phyloP scores from a whole-genome alignment of 2,113 vertebrate species.

The Sorex araneus region DNA sequence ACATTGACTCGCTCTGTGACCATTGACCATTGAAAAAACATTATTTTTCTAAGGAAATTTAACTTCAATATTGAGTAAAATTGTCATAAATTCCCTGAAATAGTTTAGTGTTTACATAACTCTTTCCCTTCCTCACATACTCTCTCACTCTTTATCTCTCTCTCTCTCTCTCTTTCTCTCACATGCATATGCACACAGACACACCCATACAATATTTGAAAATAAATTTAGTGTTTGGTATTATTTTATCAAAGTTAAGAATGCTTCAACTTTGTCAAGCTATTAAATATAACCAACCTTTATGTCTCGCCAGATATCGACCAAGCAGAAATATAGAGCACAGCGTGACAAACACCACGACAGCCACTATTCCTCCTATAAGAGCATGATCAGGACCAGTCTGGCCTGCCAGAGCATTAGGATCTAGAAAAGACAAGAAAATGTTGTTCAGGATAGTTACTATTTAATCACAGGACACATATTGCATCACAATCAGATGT shows the following conservation, averaged over 20 bases:
- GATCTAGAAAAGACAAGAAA: conserved; percentile 90
- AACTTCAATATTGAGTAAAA: conserved; percentile 65
- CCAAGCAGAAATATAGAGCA: conserved; percentile 99
- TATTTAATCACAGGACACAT: background rate
- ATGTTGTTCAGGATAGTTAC: background rate
- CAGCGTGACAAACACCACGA: conserved; percentile 98
- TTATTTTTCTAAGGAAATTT: conserved; percentile 71
- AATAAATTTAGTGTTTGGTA: conserved; percentile 1
- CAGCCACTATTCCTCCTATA: conserved; percentile 99
- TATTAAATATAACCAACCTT: conserved; percentile 92
- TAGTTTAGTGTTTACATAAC: background rate
- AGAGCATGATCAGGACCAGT: conserved; percentile 96
- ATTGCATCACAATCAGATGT: background rate
- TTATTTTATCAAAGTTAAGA: conserved; percentile 36
- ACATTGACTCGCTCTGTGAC: background rate
- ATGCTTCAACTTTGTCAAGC: background rate
- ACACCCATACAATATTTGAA: background rate
- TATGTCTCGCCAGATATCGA: conserved; percentile 99
- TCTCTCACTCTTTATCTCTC: background rate
- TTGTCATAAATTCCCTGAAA: conserved; percentile 28
- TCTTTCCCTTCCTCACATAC: background rate
- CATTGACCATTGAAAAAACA: background rate
- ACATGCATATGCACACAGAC: accelerated
- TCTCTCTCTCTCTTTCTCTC: background rate
- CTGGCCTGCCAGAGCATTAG: conserved; percentile 94